Conservation (phyloP, 2,113 vertebrate species). For the Odocoileus hemionus region DNA sequence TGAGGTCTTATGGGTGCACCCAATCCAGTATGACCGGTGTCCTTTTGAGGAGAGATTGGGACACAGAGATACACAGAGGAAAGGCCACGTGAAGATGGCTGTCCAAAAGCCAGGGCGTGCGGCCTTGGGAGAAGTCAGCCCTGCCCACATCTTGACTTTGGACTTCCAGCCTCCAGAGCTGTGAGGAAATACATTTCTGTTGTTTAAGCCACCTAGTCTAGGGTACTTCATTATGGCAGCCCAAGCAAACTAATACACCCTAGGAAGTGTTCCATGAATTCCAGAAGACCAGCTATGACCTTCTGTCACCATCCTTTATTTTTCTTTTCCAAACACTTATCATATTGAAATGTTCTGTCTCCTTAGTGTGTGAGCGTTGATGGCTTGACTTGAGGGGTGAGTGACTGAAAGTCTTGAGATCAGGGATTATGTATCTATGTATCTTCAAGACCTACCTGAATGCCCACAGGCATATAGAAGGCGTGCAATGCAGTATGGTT, state of each 20-base stretch:
- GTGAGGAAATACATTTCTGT: background rate
- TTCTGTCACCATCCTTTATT: background rate
- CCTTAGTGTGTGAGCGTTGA: background rate
- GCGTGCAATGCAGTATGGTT: background rate
- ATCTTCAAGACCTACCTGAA: background rate
- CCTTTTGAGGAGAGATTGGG: background rate
- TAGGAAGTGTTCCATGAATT: background rate
- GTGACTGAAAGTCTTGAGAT: background rate
- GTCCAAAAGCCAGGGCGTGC: background rate
- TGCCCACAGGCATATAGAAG: background rate
- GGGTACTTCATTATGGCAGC: background rate
- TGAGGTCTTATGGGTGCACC: background rate
- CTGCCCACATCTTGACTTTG: background rate
- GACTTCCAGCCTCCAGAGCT: background rate
- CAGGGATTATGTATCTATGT: background rate
- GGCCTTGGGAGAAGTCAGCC: background rate
- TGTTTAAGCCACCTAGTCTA: background rate
- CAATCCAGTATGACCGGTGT: background rate
- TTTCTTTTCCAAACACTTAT: background rate
- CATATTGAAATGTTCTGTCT: background rate
- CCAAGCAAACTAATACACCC: background rate
- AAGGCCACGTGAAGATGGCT: background rate
- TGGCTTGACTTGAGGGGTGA: background rate
- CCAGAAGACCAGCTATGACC: background rate
- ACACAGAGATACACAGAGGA: background rate